Evolutionary conservation across 2,113 vertebrate genomes (phyloP), one percentile per base, ranked within the genome.

Genomic region (Sarotherodon lohbergeri): DNA sequence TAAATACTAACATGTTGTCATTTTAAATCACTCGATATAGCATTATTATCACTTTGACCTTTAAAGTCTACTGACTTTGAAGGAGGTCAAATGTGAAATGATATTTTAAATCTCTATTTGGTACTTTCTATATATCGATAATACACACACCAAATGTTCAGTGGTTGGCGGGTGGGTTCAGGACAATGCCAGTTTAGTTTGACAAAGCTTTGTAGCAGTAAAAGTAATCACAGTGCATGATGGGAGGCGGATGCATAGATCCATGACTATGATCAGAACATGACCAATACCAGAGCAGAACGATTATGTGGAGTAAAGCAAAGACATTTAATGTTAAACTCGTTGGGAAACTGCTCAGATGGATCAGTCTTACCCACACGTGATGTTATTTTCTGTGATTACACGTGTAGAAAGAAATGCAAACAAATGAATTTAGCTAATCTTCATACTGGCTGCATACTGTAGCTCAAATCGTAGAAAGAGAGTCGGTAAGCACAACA

Each of bases 81-180:
- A 63, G 59, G 32, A n/a, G 59, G 59, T 63, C 59, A 63, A 63
- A n/a, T 36, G 32, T 63, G 17, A 63, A 63, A 36, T 4, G 0
- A 36, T 7, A 36, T 63, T 63, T 63, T 36, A 36, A 3, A 36
- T 63, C 17, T 63, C 29, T 63, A 63, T 36, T n/a, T 63, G 17
- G 32, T 36, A 63, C 32, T 12, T 63, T 63, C 1, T n/a, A 36
- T 63, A 19, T 63, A 63, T 63, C 11, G 32, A 63, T 63, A n/a
- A 63, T n/a, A 19, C 61, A 66, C 0, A 66, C 9, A 32, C 36
- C 9, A 66, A 36, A n/a, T 63, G 32, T 17, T 63, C 59, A 63
- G 59, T 34, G 59, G 0, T 63, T 9, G 11, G 59, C 11, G 0
- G 5, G 5, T 9, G 41, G 0, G 24, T 2, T 76, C 0, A 0